Evolutionary conservation across 2,113 vertebrate species (phyloP).

Genomic region (Heloderma charlesbogerti): DNA sequence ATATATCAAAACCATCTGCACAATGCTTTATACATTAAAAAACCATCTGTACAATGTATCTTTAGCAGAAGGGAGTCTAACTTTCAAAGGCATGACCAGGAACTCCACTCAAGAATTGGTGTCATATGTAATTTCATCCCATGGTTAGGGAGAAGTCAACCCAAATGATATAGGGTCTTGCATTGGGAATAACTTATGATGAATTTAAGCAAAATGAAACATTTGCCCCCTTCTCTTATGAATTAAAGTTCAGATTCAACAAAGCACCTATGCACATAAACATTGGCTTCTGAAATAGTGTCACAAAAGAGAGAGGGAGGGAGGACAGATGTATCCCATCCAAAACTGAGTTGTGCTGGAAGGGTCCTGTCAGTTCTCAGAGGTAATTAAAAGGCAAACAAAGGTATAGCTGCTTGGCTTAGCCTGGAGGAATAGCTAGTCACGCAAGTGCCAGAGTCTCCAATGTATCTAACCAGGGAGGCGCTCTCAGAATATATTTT

Average conservation of each 20-base stretch:
- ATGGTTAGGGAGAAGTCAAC: slow-evolving; percentile 45
- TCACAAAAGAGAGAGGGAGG: background rate
- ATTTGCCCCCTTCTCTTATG: background rate
- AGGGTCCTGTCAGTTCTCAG: background rate
- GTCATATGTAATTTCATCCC: slow-evolving; percentile 30
- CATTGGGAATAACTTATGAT: slow-evolving; percentile 21
- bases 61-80: slow-evolving; percentile 60
- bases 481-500: background rate
- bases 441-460: background rate
- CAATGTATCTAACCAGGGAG: background rate
- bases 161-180: slow-evolving; percentile 20
- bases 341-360: background rate
- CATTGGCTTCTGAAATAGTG: background rate
- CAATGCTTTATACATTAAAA: slow-evolving; percentile 42
- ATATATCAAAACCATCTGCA: slow-evolving; percentile 54
- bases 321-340: background rate
- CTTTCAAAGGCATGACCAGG: slow-evolving; percentile 41
- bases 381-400: background rate
- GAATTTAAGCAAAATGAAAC: background rate
- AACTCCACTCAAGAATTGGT: slow-evolving; percentile 55
- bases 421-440: background rate
- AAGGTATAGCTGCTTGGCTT: background rate
- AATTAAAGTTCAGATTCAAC: background rate
- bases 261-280: slow-evolving; percentile 1
- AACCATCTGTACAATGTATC: slow-evolving; percentile 44